phyloP scores from a whole-genome alignment of 2,797 vertebrate species.

The Novumbra hubbsi region DNA sequence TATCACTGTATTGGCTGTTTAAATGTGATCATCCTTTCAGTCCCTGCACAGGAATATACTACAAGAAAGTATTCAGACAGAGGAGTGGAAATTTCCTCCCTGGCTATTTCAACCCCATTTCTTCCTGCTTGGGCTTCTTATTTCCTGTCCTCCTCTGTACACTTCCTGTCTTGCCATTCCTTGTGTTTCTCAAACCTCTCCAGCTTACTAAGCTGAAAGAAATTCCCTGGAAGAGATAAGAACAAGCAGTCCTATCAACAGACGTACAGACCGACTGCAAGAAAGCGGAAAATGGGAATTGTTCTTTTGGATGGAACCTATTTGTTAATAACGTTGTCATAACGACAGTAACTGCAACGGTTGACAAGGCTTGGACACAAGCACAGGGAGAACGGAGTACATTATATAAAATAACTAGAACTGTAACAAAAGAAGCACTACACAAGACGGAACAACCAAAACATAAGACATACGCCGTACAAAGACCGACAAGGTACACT shows the following conservation, averaged over 20 bases:
- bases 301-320: not conserved
- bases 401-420: too few species aligned
- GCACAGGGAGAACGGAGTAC: too few species aligned
- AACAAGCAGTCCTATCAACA: constrained; percentile 46
- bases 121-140: constrained; percentile 70
- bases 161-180: constrained; percentile 63
- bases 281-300: constrained; percentile 1
- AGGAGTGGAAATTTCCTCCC: constrained; percentile 54
- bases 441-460: too few species aligned
- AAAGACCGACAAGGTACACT: too few species aligned
- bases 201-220: constrained; percentile 46
- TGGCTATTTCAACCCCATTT: constrained; percentile 66
- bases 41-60: constrained; percentile 32
- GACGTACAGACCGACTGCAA: constrained; percentile 45
- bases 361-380: too few species aligned
- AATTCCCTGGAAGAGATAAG: constrained; percentile 35
- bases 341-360: not conserved
- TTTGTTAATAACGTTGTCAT: not conserved
- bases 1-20: constrained; percentile 27
- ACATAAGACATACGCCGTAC: too few species aligned
- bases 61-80: constrained; percentile 46
- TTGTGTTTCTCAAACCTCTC: constrained; percentile 45
- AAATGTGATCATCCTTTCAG: constrained; percentile 19
- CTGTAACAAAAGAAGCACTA: too few species aligned
- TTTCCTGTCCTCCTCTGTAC: constrained; percentile 68